Base-by-base conservation (phyloP, 1,140 invertebrate species). In the Hesperophylax magnus region DNA sequence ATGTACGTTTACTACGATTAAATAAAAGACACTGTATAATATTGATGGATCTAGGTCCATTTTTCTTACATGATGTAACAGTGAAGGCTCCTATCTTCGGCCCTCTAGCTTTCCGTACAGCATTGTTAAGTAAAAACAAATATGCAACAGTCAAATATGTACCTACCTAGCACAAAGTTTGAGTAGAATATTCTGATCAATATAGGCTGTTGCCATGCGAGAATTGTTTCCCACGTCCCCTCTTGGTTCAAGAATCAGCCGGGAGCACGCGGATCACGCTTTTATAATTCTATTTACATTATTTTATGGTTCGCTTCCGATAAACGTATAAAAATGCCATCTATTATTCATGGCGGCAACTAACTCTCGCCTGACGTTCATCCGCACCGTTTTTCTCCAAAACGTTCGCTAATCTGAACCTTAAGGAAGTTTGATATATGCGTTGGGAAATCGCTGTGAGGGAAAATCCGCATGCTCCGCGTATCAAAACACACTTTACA, bases 281-380 rank as follows among this genome's bases (percentile, higher is more conserved):
- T 79, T 79, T 79, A 54, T 79, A 79, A 79, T 79, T 79, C 69
- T 79, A 79, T 79, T 79, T 79, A 61, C 78, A 72, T 79, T 79
- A 79, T 24, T 79, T 79, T 79, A 27, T 52, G 63, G 78, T 54
- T 58, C 24, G 65, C 78, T 72, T 61, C 47, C 24, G 69, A 71
- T 72, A 79, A 72, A 79, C 72, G 78, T 79, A 79, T 79, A 61
- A 72, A 79, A 72, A 79, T 79, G 65, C 78, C 67, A 79, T 79
- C 78, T 79, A 79, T 79, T 79, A 79, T 79, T 79, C 78, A 79
- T 79, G 69, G 78, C 78, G 47, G 78, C 67, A 60, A 58, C 67
- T 72, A 65, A 67, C 65, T 67, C 67, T 60, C 47, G 67, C 69
- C 60, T 61, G 78, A 72, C 67, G 67, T 31, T 72, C 20, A 72